Evolutionary conservation across 2,888 invertebrate species (phyloP).

Genomic region (Caenorhabditis zanzibari): DNA sequence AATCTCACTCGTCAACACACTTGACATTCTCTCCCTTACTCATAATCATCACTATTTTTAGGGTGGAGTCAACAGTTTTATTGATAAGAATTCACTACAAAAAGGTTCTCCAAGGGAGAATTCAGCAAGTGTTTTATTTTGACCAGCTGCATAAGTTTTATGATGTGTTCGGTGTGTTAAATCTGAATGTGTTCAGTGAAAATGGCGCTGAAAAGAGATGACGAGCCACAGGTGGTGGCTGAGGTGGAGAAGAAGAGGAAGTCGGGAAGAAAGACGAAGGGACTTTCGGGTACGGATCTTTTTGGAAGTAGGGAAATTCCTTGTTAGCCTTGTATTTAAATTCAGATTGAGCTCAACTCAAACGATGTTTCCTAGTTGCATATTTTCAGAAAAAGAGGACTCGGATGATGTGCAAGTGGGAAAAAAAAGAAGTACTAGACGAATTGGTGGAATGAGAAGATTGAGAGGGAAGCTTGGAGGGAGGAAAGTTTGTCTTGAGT

Average conservation of each 20-base stretch:
- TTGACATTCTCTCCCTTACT: conserved; percentile 23
- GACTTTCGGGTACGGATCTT: neutral
- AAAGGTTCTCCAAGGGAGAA: conserved; percentile 3
- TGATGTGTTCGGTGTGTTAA: neutral
- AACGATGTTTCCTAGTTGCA: neutral
- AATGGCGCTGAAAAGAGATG: conserved; percentile 27
- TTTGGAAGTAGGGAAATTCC: neutral
- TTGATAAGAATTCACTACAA: conserved; percentile 44
- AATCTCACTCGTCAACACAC: conserved; percentile 7
- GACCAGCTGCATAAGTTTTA: conserved; percentile 38
- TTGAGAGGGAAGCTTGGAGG: conserved; percentile 12
- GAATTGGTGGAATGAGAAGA: conserved; percentile 2
- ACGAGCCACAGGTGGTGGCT: conserved; percentile 9
- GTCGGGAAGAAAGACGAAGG: neutral
- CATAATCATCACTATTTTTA: conserved; percentile 8
- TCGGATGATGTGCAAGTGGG: neutral
- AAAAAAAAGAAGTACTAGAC: neutral
- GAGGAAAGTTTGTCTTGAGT: conserved; percentile 4
- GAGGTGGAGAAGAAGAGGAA: neutral
- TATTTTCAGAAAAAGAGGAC: conserved; percentile 2
- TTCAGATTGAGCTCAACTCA: conserved; percentile 2
- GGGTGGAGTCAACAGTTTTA: conserved; percentile 7
- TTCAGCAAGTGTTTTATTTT: conserved; percentile 11
- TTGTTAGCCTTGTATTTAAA: neutral
- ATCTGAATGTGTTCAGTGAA: conserved; percentile 30